phyloP scores from a whole-genome alignment of 1,140 invertebrate genomes.

The Plodia interpunctella region DNA sequence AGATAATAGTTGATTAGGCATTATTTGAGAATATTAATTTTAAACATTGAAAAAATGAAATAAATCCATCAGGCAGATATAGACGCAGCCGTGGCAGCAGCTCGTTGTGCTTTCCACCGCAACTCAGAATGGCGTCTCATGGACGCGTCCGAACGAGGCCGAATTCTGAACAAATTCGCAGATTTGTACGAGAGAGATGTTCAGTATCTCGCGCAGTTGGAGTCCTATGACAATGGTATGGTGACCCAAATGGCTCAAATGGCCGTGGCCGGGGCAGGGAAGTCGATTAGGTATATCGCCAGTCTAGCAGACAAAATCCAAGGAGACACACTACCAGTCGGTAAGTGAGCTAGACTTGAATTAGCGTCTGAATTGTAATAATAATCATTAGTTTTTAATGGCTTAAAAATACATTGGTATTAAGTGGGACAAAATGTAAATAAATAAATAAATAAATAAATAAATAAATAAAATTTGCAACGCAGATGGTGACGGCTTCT shows the following conservation, averaged over 20 bases:
- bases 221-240: conserved; percentile 95
- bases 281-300: conserved; percentile 89
- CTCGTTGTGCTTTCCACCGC: conserved; percentile 12
- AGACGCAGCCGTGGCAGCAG: conserved; percentile 10
- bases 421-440: too few relatives aligned
- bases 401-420: too few relatives aligned
- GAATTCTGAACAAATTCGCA: conserved; percentile 85
- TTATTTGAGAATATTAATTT: too few relatives aligned
- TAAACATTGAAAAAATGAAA: too few relatives aligned
- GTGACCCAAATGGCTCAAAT: conserved; percentile 81
- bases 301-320: conserved; percentile 95
- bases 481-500: conserved; percentile 25
- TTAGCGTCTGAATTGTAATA: too few relatives aligned
- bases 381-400: too few relatives aligned
- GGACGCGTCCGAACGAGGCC: conserved; percentile 89
- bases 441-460: too few relatives aligned
- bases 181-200: conserved; percentile 86
- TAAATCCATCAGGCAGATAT: conserved; percentile 14
- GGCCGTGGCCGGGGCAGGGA: conserved; percentile 82
- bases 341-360: conserved; percentile 54
- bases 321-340: conserved; percentile 91
- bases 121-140: conserved; percentile 80
- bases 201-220: conserved; percentile 84
- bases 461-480: background rate
- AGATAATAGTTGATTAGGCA: too few relatives aligned